phyloP scores from a whole-genome alignment of 2,888 invertebrate species.

The Taenaris catops region DNA sequence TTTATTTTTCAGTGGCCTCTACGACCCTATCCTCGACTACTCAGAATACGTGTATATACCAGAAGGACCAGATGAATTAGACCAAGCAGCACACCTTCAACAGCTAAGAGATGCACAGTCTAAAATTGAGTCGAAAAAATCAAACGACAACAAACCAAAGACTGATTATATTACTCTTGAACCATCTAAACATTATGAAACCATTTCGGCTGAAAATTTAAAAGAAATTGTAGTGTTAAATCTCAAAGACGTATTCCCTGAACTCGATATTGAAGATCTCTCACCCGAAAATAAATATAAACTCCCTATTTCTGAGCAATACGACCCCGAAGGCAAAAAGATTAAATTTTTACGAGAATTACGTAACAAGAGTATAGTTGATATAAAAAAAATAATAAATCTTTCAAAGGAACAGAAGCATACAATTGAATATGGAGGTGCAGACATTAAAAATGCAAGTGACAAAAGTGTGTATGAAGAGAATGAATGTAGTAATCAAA shows the following conservation, averaged over 20 bases:
- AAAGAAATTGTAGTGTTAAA: slow-evolving; percentile 58
- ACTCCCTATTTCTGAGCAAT: slow-evolving; percentile 56
- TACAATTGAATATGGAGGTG: neutral
- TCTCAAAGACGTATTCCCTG: slow-evolving; percentile 47
- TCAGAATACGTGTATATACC: slow-evolving; percentile 53
- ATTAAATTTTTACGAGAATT: slow-evolving; percentile 22
- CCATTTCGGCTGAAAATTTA: neutral
- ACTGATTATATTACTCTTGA: slow-evolving; percentile 17
- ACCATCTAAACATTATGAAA: slow-evolving; percentile 17
- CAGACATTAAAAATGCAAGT: neutral
- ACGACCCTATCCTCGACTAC: slow-evolving; percentile 66
- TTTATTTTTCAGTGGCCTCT: slow-evolving; percentile 55
- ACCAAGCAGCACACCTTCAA: slow-evolving; percentile 43
- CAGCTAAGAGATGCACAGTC: slow-evolving; percentile 56
- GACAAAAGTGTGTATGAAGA: no score
- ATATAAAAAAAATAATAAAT: slow-evolving; percentile 20
- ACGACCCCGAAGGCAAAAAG: slow-evolving; percentile 49
- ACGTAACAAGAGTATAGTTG: slow-evolving; percentile 12
- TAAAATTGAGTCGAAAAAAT: slow-evolving; percentile 38
- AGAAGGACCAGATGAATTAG: slow-evolving; percentile 58
- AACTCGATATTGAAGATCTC: slow-evolving; percentile 29
- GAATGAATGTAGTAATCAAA: neutral
- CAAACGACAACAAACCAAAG: slow-evolving; percentile 20
- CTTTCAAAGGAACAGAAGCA: slow-evolving; percentile 13
- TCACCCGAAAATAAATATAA: slow-evolving; percentile 46